These are phyloP conservation scores for Mylabris phalerata DNA, from an alignment of 1,140 invertebrate species.

Conservation along the genomic window DNA sequence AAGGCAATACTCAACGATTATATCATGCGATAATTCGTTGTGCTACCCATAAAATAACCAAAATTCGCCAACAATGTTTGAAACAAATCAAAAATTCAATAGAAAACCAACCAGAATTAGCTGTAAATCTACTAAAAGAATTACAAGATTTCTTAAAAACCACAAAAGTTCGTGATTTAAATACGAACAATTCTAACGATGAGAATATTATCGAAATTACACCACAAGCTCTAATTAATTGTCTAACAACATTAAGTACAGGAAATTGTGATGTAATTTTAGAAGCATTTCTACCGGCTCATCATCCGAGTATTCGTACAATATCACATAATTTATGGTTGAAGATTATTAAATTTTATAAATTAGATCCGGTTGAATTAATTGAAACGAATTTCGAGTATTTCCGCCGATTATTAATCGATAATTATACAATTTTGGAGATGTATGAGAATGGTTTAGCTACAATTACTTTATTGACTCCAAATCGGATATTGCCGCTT, in stretches of 20 bases:
- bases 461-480: constrained; percentile 56
- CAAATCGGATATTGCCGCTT: constrained; percentile 55
- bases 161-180: constrained; percentile 44
- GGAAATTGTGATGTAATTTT: constrained; percentile 48
- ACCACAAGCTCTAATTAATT: constrained; percentile 38
- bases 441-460: constrained; percentile 54
- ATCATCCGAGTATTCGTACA: constrained; percentile 58
- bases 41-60: constrained; percentile 45
- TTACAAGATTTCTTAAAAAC: constrained; percentile 51
- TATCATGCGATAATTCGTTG: constrained; percentile 34
- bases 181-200: constrained; percentile 9
- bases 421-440: not conserved
- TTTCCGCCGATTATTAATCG: not conserved
- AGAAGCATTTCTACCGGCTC: constrained; percentile 56
- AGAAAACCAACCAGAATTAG: too few species aligned
- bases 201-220: constrained; percentile 18
- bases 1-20: too few species aligned
- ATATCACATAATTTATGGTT: constrained; percentile 52
- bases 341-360: constrained; percentile 52
- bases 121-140: constrained; percentile 44
- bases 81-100: not conserved
- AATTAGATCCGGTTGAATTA: constrained; percentile 50
- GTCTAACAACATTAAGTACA: constrained; percentile 48
- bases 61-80: constrained; percentile 40
- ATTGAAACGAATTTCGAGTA: constrained; percentile 43